Conservation (phyloP, 2,888 invertebrate genomes). For the Petrophora chlorosata region DNA sequence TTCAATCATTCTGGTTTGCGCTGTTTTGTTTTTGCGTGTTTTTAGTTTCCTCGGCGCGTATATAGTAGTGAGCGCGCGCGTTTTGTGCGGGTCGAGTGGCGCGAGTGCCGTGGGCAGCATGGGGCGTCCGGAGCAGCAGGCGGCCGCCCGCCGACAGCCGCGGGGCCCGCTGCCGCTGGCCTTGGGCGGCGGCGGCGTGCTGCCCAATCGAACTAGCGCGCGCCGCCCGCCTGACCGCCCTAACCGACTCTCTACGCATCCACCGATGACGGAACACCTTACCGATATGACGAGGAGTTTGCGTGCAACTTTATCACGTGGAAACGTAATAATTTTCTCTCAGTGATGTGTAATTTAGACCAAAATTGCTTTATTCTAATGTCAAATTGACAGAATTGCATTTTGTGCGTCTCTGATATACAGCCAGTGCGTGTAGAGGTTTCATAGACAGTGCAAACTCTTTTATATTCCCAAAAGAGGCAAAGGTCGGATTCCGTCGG, state of each 20-base stretch:
- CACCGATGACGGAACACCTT: constrained; percentile 4
- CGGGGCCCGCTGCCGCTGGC: constrained; percentile 64
- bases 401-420: background rate
- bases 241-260: constrained; percentile 18
- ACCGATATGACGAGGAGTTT: constrained; percentile 9
- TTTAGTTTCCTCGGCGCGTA: constrained; percentile 76
- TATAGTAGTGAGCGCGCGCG: constrained; percentile 75
- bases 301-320: background rate
- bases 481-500: constrained; percentile 18
- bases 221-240: constrained; percentile 29
- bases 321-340: background rate
- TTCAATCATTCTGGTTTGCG: constrained; percentile 73
- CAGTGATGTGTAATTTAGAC: background rate
- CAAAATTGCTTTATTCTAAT: background rate
- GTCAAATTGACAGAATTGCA: constrained; percentile 1
- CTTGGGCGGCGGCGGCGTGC: constrained; percentile 56
- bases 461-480: constrained; percentile 18
- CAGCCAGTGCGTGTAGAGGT: constrained; percentile 3
- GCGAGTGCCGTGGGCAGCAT: constrained; percentile 75
- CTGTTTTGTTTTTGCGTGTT: constrained; percentile 67
- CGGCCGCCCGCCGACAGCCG: constrained; percentile 68
- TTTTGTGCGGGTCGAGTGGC: constrained; percentile 67
- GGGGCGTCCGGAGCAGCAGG: constrained; percentile 61
- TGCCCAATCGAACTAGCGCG: constrained; percentile 37
- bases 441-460: constrained; percentile 1